Evolutionary conservation across 2,888 invertebrate genomes (phyloP), one percentile per base, ranked within the genome.

Genomic region (Tribolium freemani): DNA sequence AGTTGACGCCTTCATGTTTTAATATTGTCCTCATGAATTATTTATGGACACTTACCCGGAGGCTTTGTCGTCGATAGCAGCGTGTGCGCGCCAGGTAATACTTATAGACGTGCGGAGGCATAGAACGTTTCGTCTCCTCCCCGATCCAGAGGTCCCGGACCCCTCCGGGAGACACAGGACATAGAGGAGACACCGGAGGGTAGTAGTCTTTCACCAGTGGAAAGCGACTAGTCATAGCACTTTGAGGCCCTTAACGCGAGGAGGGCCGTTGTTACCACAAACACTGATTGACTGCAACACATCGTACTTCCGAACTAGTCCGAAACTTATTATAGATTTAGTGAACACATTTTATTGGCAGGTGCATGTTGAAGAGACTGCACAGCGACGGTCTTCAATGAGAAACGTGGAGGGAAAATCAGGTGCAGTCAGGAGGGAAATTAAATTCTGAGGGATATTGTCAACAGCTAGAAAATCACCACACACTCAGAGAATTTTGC

Each of bases 51-150:
- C 84, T 86, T 82, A 87, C 87, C 86, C 84, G 82, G 16, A 86
- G 77, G 75, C 87, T 87, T 77, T 87, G 86, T 72, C 86, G 79
- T 13, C 86, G 80, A 78, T 86, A 87, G 69, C 84, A 85, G 73
- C 84, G 80, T 30, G 85, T 86, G 69, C 86, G 77, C 57, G 89
- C 89, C 81, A 90, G 88, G 84, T 92, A 92, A 85, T 92, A 92
- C 83, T 91, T 90, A 85, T 90, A 91, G 81, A 92, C 90, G 82
- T 92, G 91, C 1, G 89, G 88, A 8, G 92, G 92, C 82, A 92
- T 84, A 5, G 89, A 87, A 48, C 88, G 87, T 77, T 89, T 90
- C 58, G 92, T 92, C 84, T 92, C 91, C 84, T 91, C 90, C 60
- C 92, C 92, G 82, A 92, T 91, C 92, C 92, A 92, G 74, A 85